phyloP scores from a whole-genome alignment of 2,888 invertebrate species.

The Saturnia japonica region DNA sequence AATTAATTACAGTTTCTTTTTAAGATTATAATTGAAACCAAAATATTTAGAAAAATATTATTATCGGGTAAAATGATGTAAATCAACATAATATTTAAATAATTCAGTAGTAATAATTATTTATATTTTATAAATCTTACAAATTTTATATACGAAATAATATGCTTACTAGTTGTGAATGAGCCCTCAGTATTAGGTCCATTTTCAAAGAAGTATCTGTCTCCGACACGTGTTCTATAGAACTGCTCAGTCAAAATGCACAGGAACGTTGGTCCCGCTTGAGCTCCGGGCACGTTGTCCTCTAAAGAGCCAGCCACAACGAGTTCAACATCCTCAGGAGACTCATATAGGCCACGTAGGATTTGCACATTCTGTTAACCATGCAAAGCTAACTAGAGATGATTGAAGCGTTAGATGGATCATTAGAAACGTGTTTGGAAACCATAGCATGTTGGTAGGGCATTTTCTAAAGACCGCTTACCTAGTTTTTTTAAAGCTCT shows the following conservation, averaged over 20 bases:
- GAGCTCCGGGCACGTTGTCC: slow-evolving; percentile 87
- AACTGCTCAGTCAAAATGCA: slow-evolving; percentile 95
- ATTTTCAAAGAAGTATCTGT: slow-evolving; percentile 92
- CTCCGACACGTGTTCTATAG: slow-evolving; percentile 91
- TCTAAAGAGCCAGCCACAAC: slow-evolving; percentile 93
- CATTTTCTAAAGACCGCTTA: too few relatives aligned
- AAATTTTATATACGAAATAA: neutral
- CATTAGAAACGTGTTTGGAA: neutral
- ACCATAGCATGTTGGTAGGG: neutral
- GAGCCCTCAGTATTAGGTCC: slow-evolving; percentile 80
- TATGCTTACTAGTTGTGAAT: slow-evolving; percentile 83
- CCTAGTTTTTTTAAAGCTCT: too few relatives aligned
- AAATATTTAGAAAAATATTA: neutral
- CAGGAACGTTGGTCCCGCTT: slow-evolving; percentile 93
- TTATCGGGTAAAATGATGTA: neutral
- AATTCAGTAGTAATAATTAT: neutral
- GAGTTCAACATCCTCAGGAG: slow-evolving; percentile 91
- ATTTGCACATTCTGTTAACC: slow-evolving; percentile 83
- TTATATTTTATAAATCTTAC: too few relatives aligned
- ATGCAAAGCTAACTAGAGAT: neutral
- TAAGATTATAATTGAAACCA: too few relatives aligned
- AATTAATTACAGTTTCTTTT: too few relatives aligned
- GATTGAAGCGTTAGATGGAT: neutral
- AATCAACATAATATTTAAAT: too few relatives aligned
- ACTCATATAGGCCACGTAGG: slow-evolving; percentile 84